Evolutionary conservation across 2,113 vertebrate genomes (phyloP).

Genomic region (Osmerus eperlanus): DNA sequence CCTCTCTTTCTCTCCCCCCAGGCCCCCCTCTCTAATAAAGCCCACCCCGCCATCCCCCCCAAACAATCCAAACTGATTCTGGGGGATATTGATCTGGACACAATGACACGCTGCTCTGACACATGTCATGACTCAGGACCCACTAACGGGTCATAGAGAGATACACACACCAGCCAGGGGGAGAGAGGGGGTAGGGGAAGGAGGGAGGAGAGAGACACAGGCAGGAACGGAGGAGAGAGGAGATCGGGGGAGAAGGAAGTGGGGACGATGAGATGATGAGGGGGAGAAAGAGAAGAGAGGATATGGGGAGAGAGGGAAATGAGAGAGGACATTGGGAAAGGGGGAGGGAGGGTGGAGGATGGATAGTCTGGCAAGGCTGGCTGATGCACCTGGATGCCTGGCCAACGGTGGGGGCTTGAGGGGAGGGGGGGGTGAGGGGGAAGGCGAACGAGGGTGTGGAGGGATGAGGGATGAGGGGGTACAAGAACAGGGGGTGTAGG

Average conservation of each 20-base stretch:
- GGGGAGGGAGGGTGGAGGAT: background rate
- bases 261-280: background rate
- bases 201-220: constrained; percentile 26
- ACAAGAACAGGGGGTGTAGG: background rate
- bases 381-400: too few relatives aligned
- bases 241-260: background rate
- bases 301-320: background rate
- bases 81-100: too few relatives aligned
- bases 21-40: too few relatives aligned
- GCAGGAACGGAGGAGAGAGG: background rate
- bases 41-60: too few relatives aligned
- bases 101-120: too few relatives aligned
- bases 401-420: background rate
- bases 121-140: constrained; percentile 59
- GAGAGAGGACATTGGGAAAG: background rate
- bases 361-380: too few relatives aligned
- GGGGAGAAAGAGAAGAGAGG: background rate
- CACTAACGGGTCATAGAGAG: constrained; percentile 64
- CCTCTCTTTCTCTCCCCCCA: too few relatives aligned
- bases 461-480: background rate
- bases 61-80: too few relatives aligned
- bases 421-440: background rate
- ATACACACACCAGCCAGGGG: constrained; percentile 68
- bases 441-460: background rate
- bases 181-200: constrained; percentile 44